Conservation (phyloP, 2,797 vertebrate genomes). For the Chelon labrosus region DNA sequence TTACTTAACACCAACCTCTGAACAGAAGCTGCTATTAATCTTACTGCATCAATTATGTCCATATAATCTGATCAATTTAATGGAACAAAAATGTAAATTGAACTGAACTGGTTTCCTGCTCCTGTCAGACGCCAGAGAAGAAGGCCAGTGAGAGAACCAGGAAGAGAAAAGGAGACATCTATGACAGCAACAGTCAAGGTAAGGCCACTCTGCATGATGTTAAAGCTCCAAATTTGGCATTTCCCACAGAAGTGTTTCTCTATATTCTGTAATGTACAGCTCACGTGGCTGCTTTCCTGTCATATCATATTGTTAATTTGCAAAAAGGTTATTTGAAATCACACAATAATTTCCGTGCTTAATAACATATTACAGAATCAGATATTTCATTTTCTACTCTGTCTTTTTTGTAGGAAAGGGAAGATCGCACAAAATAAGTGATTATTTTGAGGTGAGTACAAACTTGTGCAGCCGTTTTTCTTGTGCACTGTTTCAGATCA, state of each 20-base stretch:
- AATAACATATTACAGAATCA: background rate
- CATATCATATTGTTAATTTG: no score
- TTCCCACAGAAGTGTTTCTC: background rate
- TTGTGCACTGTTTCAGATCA: slow-evolving; percentile 27
- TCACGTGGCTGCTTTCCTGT: background rate
- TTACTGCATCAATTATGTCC: background rate
- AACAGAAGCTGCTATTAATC: background rate
- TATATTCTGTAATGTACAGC: background rate
- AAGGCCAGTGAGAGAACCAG: slow-evolving; percentile 93
- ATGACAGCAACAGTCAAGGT: slow-evolving; percentile 95
- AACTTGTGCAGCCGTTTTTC: slow-evolving; percentile 1
- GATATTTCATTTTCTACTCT: background rate
- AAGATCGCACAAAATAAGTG: slow-evolving; percentile 96
- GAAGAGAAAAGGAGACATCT: slow-evolving; percentile 95
- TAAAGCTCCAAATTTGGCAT: background rate
- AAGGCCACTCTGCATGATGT: slow-evolving; percentile 33
- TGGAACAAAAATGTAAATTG: background rate
- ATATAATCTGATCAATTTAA: background rate
- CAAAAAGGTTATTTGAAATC: no score
- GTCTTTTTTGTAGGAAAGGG: slow-evolving; percentile 89
- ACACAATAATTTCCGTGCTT: background rate
- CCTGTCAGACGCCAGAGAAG: slow-evolving; percentile 92
- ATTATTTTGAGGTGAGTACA: slow-evolving; percentile 97
- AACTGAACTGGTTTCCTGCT: slow-evolving; percentile 1
- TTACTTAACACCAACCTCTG: background rate